Percentiles rank a stretch among this genome's conserved stretches.
phyloP scores from a whole-genome alignment of 2,888 invertebrate species.

The Scaptomyza parva region DNA sequence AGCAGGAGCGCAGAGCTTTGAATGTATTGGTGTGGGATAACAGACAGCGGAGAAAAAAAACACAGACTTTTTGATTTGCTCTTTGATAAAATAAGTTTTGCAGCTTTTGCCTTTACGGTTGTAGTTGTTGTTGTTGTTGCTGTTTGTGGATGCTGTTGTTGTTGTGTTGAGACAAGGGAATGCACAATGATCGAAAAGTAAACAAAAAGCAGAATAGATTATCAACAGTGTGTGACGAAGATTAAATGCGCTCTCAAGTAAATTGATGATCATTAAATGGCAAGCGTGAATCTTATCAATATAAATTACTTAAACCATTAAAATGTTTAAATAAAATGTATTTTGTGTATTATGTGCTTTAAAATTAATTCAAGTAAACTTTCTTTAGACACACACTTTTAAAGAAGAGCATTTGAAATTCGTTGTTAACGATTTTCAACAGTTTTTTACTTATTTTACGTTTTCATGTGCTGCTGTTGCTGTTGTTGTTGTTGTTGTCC shows the following conservation, averaged over 20 bases:
- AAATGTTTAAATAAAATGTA: background rate
- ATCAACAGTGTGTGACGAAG: background rate
- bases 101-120: constrained; percentile 8
- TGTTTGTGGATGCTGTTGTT: background rate
- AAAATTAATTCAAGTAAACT: background rate
- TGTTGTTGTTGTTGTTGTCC: constrained; percentile 31
- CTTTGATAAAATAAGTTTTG: constrained; percentile 32
- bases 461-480: constrained; percentile 30
- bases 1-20: constrained; percentile 26
- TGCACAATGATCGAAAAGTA: constrained; percentile 13
- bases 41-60: constrained; percentile 13
- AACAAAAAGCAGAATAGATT: constrained; percentile 7
- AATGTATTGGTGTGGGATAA: constrained; percentile 24
- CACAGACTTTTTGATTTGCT: constrained; percentile 41
- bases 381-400: background rate
- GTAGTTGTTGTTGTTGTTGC: constrained; percentile 5
- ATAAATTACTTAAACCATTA: background rate
- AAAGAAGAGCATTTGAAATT: constrained; percentile 31
- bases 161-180: constrained; percentile 7
- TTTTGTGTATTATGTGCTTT: too few species aligned
- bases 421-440: constrained; percentile 16
- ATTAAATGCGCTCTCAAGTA: background rate
- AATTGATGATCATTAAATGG: background rate
- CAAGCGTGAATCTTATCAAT: background rate
- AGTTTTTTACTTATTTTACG: constrained; percentile 26